A percentile compares a stretch with the other conserved stretches of the same genome.
Conservation (phyloP, 2,113 vertebrate species). For the Bufo gargarizans region DNA sequence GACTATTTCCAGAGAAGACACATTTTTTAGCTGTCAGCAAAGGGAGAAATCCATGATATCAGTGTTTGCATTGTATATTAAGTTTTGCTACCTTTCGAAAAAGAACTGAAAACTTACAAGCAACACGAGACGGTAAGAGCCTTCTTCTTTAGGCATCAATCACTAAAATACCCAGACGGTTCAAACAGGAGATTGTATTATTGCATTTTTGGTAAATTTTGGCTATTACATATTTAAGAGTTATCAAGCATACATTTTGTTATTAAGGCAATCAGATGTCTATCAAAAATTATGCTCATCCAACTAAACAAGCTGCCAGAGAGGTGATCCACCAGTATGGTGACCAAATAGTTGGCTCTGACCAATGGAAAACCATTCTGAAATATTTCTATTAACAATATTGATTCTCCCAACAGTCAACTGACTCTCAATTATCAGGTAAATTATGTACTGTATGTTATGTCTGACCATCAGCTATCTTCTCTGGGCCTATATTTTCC, state of each 20-base stretch:
- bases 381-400: background rate
- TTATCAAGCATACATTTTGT: background rate
- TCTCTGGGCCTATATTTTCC: background rate
- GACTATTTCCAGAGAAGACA: constrained; percentile 30
- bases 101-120: constrained; percentile 15
- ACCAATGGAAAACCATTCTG: background rate
- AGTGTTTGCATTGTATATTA: constrained; percentile 29
- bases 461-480: background rate
- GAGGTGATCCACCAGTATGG: background rate
- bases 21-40: constrained; percentile 45
- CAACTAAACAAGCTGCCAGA: background rate
- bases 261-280: background rate
- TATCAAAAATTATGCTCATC: background rate
- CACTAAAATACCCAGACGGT: background rate
- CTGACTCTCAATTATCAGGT: background rate
- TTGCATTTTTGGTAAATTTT: background rate
- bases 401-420: background rate
- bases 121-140: background rate
- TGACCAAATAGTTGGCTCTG: background rate
- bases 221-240: too few species aligned
- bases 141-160: background rate
- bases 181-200: background rate
- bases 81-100: constrained; percentile 25
- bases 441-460: background rate
- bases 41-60: constrained; percentile 14